Conservation (phyloP, 2,113 vertebrate species). For the Arenaria interpres region DNA sequence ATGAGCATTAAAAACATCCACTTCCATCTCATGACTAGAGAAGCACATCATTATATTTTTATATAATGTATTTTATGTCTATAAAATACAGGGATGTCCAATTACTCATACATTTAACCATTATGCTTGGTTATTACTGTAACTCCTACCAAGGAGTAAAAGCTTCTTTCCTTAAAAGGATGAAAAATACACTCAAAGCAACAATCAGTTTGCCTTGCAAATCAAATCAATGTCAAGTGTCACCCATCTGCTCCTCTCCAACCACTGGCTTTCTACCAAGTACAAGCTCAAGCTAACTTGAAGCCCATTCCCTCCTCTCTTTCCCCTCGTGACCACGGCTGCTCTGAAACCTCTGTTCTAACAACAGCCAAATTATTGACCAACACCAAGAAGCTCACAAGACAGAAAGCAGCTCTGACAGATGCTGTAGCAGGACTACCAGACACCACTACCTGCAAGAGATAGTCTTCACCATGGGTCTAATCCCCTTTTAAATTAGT, state of each 20-base stretch:
- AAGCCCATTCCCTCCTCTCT: neutral
- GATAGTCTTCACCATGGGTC: too few relatives aligned
- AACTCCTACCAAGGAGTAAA: neutral
- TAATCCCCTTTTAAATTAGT: neutral
- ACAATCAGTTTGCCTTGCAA: neutral
- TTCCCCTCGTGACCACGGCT: neutral
- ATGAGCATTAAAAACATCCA: neutral
- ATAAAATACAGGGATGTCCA: neutral
- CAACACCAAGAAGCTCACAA: neutral
- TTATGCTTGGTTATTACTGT: neutral
- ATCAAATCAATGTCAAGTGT: neutral
- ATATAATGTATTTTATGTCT: neutral
- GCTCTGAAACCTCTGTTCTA: neutral
- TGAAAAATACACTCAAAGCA: neutral
- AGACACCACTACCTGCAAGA: neutral
- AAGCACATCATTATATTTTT: neutral
- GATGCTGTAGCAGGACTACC: neutral
- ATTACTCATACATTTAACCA: neutral
- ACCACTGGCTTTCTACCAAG: neutral
- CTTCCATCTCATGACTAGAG: neutral
- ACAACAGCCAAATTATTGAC: neutral
- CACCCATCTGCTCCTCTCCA: neutral
- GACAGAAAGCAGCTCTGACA: neutral
- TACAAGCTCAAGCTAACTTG: neutral
- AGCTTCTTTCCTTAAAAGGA: neutral